Base-by-base conservation (phyloP, 2,797 vertebrate genomes). In the Megaceryle alcyon region DNA sequence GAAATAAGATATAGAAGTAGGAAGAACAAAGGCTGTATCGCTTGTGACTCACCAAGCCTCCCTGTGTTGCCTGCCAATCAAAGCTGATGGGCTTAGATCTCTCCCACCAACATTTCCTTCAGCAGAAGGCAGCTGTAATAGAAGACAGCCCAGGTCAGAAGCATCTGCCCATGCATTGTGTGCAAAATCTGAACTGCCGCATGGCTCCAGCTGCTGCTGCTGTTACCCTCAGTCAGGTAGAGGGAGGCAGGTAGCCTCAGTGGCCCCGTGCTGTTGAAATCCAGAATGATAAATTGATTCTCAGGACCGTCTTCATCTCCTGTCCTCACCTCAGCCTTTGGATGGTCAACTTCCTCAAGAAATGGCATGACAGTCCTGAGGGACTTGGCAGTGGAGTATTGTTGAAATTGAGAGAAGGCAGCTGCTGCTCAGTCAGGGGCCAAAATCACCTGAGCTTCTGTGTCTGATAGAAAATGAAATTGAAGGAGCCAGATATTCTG, bases 141-240 rank as follows among this genome's bases (percentile, higher is more conserved):
- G 35, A 7, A 66, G 25, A 26, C 22, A 63, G 44, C 26, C 46
- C 23, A 66, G 37, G 22, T 31, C 17, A 31, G 44, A 70, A 75
- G 29, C 10, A 23, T 9, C 60, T 53, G 39, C 5, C 25, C 31
- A 12, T 2, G 1, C 3, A 2, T 12, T 20, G 19, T 35, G 60
- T 49, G 3, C 12, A 17, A 12, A 29, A 48, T 25, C 17, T 4
- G 66, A 33, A 10, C 6, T 12, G 29, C 3, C 1, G 0, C 1
- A 8, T 16, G 65, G 29, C 23, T 84, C 51, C 61, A 18, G 41
- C 39, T 37, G 53, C 53, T 57, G 51, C 51, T 0, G 5, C 16
- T 35, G 14, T 33, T 33, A 6, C 5, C 3, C 31, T 4, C 3
- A 12, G 41, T 18, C 6, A n/a, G 64, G 39, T 18, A 39, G 39